Base-by-base conservation (phyloP, 1,140 invertebrate species). In the Microplitis demolitor region DNA sequence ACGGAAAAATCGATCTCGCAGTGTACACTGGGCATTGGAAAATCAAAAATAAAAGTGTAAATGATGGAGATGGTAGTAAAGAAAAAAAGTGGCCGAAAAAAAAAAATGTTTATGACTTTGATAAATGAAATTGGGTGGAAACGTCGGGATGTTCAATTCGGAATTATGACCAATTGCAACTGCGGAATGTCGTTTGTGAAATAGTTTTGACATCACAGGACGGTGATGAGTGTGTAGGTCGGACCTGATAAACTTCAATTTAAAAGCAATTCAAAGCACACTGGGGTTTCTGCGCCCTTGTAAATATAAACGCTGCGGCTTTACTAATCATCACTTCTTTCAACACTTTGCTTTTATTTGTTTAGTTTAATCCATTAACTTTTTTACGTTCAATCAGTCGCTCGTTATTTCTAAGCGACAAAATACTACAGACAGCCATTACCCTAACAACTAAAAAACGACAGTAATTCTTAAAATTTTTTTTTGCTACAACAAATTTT, bases 231-330 rank as follows among this genome's bases (percentile, higher is more conserved):
- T 11, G 70, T 75, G 54, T 75, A 75, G 74, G 71, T 73, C 63
- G 58, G 14, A 64, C 67, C 61, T 73, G 75, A 77, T 78, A 66
- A 74, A 76, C 69, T 73, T 51, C 75, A 78, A 78, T 78, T 76
- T 75, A 78, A 78, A 78, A 78, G 77, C 75, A 76, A 78, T 78
- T 66, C 70, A 53, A 50, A 58, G 64, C 34, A 45, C 62, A 58
- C 39, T 45, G 6, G 39, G 34, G 53, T 33, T 24, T 24, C 24
- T 35, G 34, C 39, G 9, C 14, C 33, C 11, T 63, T 24, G 11
- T 4, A 4, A 51, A 66, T 66, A 39, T 58, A 39, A 34, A 71
- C 60, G n/a, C 33, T 53, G 50, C 31, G 60, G 50, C 33, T 66
- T 58, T 35, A 11, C 45, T 45, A 6, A 45, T 14, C 69, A 35